Evolutionary conservation across 2,797 vertebrate species (phyloP).

Genomic region (Netta rufina): DNA sequence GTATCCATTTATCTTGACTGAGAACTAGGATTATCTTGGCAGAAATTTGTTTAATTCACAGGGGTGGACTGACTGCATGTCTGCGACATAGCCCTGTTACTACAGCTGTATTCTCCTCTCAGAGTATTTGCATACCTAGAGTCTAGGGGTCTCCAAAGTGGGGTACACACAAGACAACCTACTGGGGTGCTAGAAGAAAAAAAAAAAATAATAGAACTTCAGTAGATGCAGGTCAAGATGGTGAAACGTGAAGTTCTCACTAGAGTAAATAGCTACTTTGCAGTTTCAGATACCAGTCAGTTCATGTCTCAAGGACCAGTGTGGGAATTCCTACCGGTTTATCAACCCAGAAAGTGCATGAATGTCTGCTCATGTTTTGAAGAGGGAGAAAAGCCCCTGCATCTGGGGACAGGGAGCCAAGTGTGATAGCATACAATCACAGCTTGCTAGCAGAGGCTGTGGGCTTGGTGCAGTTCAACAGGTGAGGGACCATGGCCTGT

Average conservation of each 20-base stretch:
- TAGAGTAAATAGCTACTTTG: neutral
- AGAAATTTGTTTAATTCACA: too few species aligned
- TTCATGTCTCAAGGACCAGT: neutral
- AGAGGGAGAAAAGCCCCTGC: neutral
- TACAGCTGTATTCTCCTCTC: too few species aligned
- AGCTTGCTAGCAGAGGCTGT: neutral
- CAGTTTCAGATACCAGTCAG: neutral
- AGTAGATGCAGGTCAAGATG: neutral
- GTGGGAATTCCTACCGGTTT: neutral
- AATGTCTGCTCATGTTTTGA: neutral
- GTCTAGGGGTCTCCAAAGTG: too few species aligned
- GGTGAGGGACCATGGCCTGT: neutral
- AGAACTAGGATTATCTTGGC: too few species aligned
- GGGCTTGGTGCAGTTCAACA: neutral
- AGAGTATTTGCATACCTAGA: too few species aligned
- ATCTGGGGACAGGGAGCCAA: neutral
- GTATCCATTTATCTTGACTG: too few species aligned
- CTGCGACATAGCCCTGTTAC: too few species aligned
- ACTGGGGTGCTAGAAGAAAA: too few species aligned
- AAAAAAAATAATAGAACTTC: too few species aligned
- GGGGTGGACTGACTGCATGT: too few species aligned
- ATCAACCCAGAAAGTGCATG: neutral
- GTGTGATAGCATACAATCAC: neutral
- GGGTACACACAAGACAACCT: too few species aligned
- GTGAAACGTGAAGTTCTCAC: neutral